These are phyloP conservation scores for Chelon labrosus DNA, from an alignment of 2,797 vertebrate species.

Conservation along the genomic window DNA sequence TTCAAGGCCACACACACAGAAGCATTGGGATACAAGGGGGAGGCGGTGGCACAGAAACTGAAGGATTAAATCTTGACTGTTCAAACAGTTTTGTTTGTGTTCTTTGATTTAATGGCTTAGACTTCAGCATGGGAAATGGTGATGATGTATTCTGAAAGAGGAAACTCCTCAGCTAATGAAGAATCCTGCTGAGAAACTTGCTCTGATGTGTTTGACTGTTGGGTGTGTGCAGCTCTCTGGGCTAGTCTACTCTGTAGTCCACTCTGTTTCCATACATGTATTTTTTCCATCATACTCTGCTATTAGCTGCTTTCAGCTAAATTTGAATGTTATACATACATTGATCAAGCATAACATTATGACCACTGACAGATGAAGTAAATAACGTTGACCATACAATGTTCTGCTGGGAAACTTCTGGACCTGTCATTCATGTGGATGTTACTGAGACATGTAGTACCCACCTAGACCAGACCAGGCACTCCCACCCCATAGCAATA, in stretches of 20 bases:
- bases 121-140: conserved; percentile 46
- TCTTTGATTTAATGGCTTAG: conserved; percentile 55
- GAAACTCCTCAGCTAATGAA: conserved; percentile 28
- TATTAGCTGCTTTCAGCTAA: background rate
- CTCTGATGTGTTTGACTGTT: conserved; percentile 32
- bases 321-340: too few relatives aligned
- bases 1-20: conserved; percentile 48
- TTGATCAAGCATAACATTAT: too few relatives aligned
- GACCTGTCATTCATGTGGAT: too few relatives aligned
- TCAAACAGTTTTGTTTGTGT: conserved; percentile 61
- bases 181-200: conserved; percentile 22
- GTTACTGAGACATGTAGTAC: too few relatives aligned
- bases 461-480: too few relatives aligned
- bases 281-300: background rate
- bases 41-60: conserved; percentile 39
- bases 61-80: conserved; percentile 52
- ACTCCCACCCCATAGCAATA: too few relatives aligned
- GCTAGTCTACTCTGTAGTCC: conserved; percentile 5
- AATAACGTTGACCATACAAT: too few relatives aligned
- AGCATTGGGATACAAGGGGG: conserved; percentile 32
- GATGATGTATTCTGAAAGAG: conserved; percentile 30
- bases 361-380: too few relatives aligned
- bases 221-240: conserved; percentile 20
- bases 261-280: background rate
- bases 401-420: too few relatives aligned